These are phyloP conservation scores for Drosophila pseudoobscura DNA, from an alignment of 1,140 invertebrate species.

Conservation along the genomic window DNA sequence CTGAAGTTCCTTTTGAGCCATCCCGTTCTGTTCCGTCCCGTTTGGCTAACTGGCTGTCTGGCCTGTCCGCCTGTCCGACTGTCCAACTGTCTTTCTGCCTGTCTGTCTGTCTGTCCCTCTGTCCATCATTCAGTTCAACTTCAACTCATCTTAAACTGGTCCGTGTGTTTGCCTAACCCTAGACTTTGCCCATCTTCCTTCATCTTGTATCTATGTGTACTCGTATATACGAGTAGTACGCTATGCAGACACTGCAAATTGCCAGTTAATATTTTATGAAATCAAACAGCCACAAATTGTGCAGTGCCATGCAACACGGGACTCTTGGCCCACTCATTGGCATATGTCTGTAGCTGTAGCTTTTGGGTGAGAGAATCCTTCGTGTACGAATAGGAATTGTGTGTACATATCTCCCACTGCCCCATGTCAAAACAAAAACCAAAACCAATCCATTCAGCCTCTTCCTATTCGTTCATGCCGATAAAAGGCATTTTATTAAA, in stretches of 20 bases:
- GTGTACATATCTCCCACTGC: conserved; percentile 7
- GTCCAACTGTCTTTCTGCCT: conserved; percentile 15
- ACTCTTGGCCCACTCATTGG: conserved; percentile 21
- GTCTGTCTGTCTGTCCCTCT: conserved; percentile 3
- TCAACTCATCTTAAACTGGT: conserved; percentile 42
- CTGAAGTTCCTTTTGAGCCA: conserved; percentile 54
- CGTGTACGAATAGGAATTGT: conserved; percentile 24
- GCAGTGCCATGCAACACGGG: conserved; percentile 52
- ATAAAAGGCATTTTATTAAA: conserved; percentile 65
- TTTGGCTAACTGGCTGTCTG: neutral
- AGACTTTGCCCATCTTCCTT: conserved; percentile 23
- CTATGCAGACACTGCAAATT: conserved; percentile 76
- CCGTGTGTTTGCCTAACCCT: conserved; percentile 57
- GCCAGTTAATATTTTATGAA: conserved; percentile 79
- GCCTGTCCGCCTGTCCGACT: conserved; percentile 16
- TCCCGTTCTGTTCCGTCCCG: neutral
- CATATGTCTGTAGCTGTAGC: neutral
- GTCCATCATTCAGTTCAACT: conserved; percentile 12
- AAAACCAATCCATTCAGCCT: conserved; percentile 8
- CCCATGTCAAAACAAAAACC: conserved; percentile 4
- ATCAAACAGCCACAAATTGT: conserved; percentile 79
- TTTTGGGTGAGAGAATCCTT: conserved; percentile 20
- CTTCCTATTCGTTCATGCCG: conserved; percentile 18
- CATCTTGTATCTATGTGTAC: conserved; percentile 12
- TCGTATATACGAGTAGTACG: conserved; percentile 14